Evolutionary conservation across 1,140 invertebrate species (phyloP), one percentile per base, ranked within the genome.

Genomic region (Psilanteris sp.): DNA sequence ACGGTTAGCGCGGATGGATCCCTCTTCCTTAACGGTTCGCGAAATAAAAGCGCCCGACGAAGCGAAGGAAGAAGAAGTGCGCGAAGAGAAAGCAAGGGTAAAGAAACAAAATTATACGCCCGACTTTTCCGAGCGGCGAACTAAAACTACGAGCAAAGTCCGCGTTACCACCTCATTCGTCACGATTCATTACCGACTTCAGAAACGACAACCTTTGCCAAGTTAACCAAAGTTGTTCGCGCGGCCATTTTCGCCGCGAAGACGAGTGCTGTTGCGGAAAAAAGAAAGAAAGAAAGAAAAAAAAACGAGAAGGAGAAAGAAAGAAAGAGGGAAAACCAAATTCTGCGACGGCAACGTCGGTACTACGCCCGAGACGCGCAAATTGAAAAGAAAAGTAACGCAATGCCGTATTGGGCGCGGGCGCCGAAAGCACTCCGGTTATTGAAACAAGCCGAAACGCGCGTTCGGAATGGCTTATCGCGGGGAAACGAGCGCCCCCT

Each of bases 131-230:
- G 27, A 67, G 50, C 20, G 29, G 29, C 20, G 3, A 44, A 54
- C 27, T 54, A 11, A 55, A 57, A 68, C 41, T 68, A 34, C 7
- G 26, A 68, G 52, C 24, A 66, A 68, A 68, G 64, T 68, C 41
- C 15, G 24, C 27, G 64, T 68, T 41, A 37, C 64, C 43, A 57
- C 64, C 41, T 68, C 52, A 50, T 57, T 57, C 43, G 50, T 68
- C 64, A 68, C 64, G 52, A 50, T 68, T 57, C 64, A 57, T 68
- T 68, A 68, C 64, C 39, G 16, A n/a, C 39, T 8, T 5, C 27
- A 11, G 15, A 37, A 55, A 31, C 50, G 29, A 29, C 37, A 18
- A 11, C 6, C 29, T 22, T 29, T 34, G 16, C 27, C n/a, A 11
- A 67, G 50, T 67, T 57, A 44, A 48, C 22, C 32, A 16, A 67